Conservation (phyloP, 2,113 vertebrate genomes). For the Tapirus terrestris region DNA sequence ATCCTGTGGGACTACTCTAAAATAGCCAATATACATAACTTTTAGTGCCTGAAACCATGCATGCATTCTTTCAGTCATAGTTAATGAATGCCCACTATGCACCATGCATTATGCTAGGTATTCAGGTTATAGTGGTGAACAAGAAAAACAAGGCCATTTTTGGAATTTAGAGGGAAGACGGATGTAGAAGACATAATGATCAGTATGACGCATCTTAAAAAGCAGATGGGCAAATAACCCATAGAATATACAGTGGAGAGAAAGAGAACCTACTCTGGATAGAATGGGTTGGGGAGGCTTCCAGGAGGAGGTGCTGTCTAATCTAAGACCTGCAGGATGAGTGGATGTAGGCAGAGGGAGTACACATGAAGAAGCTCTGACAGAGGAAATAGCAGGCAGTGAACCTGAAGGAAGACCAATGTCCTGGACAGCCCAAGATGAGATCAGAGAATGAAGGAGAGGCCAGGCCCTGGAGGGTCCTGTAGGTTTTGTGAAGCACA, state of each 20-base stretch:
- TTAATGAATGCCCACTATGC: not conserved
- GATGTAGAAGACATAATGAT: constrained; percentile 1
- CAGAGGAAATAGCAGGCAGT: not conserved
- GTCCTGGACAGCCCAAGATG: not conserved
- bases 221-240: not conserved
- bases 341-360: not conserved
- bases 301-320: not conserved
- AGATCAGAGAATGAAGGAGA: not conserved
- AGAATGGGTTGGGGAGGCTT: not conserved
- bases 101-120: not conserved
- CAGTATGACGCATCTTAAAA: not conserved
- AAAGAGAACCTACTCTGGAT: not conserved
- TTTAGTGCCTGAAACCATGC: not conserved
- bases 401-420: not conserved
- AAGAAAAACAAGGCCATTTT: not conserved
- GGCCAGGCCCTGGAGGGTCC: not conserved
- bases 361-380: not conserved
- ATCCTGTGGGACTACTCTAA: not conserved
- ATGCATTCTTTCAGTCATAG: not conserved
- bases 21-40: not conserved
- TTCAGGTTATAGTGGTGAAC: not conserved
- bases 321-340: not conserved
- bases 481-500: not conserved
- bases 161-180: not conserved
- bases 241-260: not conserved